Percentiles rank a stretch among this genome's conserved stretches.
Evolutionary conservation across 2,888 invertebrate genomes (phyloP).

Genomic region (Hypomecis punctinalis): DNA sequence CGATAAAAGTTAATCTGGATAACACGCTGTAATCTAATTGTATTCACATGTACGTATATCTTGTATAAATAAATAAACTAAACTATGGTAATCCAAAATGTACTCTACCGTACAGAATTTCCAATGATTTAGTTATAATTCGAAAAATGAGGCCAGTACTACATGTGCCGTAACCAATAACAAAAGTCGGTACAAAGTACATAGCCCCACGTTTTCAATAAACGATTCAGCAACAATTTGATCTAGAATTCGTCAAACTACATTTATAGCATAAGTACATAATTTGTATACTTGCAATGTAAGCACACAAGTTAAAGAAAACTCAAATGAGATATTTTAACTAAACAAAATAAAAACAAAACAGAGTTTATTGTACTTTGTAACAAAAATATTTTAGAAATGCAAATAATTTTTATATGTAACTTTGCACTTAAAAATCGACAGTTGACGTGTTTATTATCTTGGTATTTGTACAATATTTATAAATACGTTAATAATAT

Average conservation of each 20-base stretch:
- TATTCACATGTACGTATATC: too few relatives aligned
- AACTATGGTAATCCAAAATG: not conserved
- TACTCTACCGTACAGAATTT: not conserved
- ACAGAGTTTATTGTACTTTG: too few relatives aligned
- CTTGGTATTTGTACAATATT: too few relatives aligned
- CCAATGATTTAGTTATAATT: not conserved
- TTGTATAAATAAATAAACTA: too few relatives aligned
- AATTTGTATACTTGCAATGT: not conserved
- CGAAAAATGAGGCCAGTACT: slow-evolving; percentile 4
- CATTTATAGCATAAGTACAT: not conserved
- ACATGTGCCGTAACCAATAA: not conserved
- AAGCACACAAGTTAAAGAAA: not conserved
- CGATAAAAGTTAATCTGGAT: too few relatives aligned
- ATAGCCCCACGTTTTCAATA: not conserved
- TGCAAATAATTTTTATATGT: too few relatives aligned
- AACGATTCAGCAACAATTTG: slow-evolving; percentile 13
- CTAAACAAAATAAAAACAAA: not conserved
- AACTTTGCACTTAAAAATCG: too few relatives aligned
- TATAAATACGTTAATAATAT: too few relatives aligned
- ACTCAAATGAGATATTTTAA: not conserved
- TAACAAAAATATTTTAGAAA: too few relatives aligned
- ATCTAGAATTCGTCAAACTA: not conserved
- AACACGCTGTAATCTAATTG: too few relatives aligned
- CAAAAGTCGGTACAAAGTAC: slow-evolving; percentile 3
- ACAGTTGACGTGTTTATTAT: too few relatives aligned